Percentiles rank a stretch among this genome's conserved stretches.
phyloP scores from a whole-genome alignment of 2,113 vertebrate species.

The Callochromis pleurospilus region DNA sequence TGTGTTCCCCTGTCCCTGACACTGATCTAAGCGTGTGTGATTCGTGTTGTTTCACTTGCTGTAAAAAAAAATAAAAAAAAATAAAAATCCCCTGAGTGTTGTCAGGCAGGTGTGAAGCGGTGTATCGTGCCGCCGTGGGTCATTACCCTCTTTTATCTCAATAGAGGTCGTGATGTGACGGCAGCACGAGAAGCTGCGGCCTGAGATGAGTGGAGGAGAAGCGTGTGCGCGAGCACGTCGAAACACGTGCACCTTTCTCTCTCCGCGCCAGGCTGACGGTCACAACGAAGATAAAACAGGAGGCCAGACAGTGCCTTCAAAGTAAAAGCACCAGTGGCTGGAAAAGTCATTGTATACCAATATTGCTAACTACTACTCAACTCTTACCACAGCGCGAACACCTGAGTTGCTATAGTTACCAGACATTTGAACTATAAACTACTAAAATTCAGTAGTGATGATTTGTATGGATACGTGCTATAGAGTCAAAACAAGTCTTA shows the following conservation, averaged over 20 bases:
- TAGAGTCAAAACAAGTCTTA: neutral
- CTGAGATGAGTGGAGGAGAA: neutral
- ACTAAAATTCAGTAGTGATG: neutral
- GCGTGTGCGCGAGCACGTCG: neutral
- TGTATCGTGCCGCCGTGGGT: neutral
- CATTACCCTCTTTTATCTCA: neutral
- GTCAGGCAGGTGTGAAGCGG: neutral
- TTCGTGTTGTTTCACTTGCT: neutral
- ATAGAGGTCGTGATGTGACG: neutral
- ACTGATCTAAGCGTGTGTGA: no score
- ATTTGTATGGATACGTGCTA: neutral
- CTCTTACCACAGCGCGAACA: neutral
- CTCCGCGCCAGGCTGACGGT: neutral
- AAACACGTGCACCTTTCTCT: neutral
- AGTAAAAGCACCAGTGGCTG: neutral
- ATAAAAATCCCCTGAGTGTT: neutral
- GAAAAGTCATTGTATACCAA: neutral
- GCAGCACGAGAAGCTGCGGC: neutral
- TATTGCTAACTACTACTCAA: neutral
- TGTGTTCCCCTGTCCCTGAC: neutral
- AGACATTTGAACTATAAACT: neutral
- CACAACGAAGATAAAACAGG: neutral
- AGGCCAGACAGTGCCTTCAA: neutral
- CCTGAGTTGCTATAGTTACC: neutral
- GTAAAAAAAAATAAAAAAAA: neutral